Evolutionary conservation across 2,888 invertebrate genomes (phyloP), one percentile per base, ranked within the genome.

Genomic region (Noctuana brunneofusca): DNA sequence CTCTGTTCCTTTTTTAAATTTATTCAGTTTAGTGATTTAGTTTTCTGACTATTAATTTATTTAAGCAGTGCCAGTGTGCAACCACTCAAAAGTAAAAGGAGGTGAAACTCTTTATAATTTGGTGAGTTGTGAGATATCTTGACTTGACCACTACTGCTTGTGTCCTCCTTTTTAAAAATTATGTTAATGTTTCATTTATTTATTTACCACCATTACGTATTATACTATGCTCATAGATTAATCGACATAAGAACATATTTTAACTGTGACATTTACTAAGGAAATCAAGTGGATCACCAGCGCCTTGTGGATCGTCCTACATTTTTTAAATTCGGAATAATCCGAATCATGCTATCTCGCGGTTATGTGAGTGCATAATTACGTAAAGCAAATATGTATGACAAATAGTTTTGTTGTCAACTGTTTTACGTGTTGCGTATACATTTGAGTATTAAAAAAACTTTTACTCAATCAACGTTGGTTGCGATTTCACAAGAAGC

Each of bases 81-180:
- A 57, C 65, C 32, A 69, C n/a, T 71, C 67, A 74, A 85, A 86
- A 86, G 84, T 83, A 86, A 86, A 86, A 86, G 85, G 85, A 83
- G 82, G 86, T 85, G 86, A 83, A 79, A 81, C 80, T 43, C 71
- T 67, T 80, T 76, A 72, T 76, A 71, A 75, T 75, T 79, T 74
- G 85, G 87, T 87, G 73, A 87, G 87, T 78, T 68, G 69, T 75
- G 73, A 71, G 70, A 71, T 57, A 57, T 57, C 50, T 48, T 63
- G 22, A 20, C 35, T 16, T 30, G 52, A 16, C 30, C 38, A 53
- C 24, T 9, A 53, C 24, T 30, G 56, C 38, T 32, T 38, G 56
- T 32, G 63, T 57, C 63, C 56, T 63, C 63, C 50, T 63, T 63
- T 56, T 63, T 22, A 63, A 63, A 27, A 50, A 22, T 16, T 50